Conservation (phyloP, 2,888 invertebrate genomes). For the Drosophila mimetica region DNA sequence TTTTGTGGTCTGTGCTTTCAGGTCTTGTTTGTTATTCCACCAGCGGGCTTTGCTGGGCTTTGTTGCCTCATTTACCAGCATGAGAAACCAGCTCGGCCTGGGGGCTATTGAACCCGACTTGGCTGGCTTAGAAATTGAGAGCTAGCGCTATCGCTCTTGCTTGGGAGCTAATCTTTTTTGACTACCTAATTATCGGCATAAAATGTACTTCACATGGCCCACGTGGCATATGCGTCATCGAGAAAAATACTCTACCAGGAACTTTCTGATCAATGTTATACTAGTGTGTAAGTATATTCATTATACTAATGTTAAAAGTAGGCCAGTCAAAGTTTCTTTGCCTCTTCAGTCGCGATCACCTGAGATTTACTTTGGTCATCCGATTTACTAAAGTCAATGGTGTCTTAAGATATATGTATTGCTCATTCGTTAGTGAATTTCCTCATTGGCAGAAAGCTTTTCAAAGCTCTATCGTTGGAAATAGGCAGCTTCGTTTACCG, state of each 20-base stretch:
- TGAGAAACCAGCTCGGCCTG: slow-evolving; percentile 54
- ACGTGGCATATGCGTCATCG: too few relatives aligned
- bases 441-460: too few relatives aligned
- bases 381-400: neutral
- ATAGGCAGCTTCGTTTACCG: slow-evolving; percentile 44
- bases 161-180: neutral
- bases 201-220: too few relatives aligned
- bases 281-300: too few relatives aligned
- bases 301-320: too few relatives aligned
- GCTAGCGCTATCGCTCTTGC: neutral
- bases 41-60: slow-evolving; percentile 13
- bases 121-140: slow-evolving; percentile 12
- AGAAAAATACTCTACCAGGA: too few relatives aligned
- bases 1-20: slow-evolving; percentile 13
- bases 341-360: too few relatives aligned
- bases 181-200: too few relatives aligned
- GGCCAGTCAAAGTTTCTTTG: too few relatives aligned
- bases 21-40: slow-evolving; percentile 34
- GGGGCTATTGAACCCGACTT: slow-evolving; percentile 66
- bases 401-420: neutral
- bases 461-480: slow-evolving; percentile 47
- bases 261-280: too few relatives aligned
- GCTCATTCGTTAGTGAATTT: neutral
- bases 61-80: slow-evolving; percentile 29
- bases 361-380: neutral